Conservation (phyloP, 1,140 invertebrate species). For the Drosophila tsacasi region DNA sequence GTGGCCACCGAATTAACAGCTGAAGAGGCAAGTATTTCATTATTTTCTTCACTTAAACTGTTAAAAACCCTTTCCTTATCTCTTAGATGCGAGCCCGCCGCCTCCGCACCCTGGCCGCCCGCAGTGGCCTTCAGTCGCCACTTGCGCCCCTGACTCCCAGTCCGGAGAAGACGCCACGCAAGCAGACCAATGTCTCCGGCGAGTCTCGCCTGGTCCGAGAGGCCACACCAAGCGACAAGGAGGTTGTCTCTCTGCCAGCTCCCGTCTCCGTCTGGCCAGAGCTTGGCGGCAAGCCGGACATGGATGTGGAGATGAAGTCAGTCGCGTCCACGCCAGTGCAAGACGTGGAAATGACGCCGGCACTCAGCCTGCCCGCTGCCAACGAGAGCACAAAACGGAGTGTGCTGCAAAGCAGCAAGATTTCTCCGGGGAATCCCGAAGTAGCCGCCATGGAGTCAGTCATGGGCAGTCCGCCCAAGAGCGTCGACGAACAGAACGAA, state of each 20-base stretch:
- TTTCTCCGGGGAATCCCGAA: constrained; percentile 4
- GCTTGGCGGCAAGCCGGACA: constrained; percentile 55
- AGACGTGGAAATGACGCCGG: constrained; percentile 57
- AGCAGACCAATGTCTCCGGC: constrained; percentile 47
- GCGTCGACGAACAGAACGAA: constrained; percentile 86
- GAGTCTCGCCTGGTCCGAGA: constrained; percentile 69
- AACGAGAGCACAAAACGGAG: constrained; percentile 80
- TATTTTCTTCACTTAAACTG: not conserved
- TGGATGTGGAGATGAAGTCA: constrained; percentile 81
- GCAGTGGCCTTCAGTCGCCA: constrained; percentile 27
- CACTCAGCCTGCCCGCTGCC: constrained; percentile 65
- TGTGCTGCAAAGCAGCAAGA: constrained; percentile 6
- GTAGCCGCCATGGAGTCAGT: not conserved
- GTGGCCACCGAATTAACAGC: constrained; percentile 88
- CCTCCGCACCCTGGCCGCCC: constrained; percentile 88
- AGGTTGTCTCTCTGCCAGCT: constrained; percentile 10
- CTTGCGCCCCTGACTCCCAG: constrained; percentile 11
- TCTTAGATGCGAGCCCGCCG: constrained; percentile 89
- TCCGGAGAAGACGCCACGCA: constrained; percentile 40
- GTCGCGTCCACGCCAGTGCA: constrained; percentile 60
- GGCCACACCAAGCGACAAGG: constrained; percentile 21
- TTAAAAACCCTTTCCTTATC: not conserved
- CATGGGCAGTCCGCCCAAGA: constrained; percentile 37
- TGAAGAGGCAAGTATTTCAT: constrained; percentile 88
- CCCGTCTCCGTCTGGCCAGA: constrained; percentile 36